These are phyloP conservation scores for Coracias cyanogaster DNA, from an alignment of 2,797 vertebrate species.

Conservation along the genomic window DNA sequence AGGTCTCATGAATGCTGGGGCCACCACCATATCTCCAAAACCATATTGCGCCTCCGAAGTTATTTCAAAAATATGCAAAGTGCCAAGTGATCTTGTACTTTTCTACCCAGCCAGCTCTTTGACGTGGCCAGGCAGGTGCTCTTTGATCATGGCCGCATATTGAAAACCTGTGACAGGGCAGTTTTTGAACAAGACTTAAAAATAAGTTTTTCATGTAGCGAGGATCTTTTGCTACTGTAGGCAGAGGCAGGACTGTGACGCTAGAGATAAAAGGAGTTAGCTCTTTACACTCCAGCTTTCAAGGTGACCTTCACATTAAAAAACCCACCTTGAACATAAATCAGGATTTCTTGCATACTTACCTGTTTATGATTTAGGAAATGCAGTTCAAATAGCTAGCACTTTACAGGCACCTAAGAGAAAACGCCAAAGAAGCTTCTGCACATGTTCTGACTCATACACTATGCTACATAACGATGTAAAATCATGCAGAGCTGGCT, in stretches of 20 bases:
- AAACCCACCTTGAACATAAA: not conserved
- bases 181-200: not conserved
- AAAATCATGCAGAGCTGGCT: not conserved
- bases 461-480: not conserved
- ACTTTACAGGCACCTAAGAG: not conserved
- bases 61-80: not conserved
- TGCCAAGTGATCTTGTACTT: not conserved
- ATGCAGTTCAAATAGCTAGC: not conserved
- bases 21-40: not conserved
- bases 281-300: conserved; percentile 1
- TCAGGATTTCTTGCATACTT: not conserved
- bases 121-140: not conserved
- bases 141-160: not conserved
- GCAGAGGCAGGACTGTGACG: not conserved
- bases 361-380: conserved; percentile 23
- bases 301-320: conserved; percentile 31
- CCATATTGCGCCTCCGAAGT: not conserved
- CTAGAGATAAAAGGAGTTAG: not conserved
- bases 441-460: not conserved
- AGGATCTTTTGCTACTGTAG: not conserved
- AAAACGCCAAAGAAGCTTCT: not conserved
- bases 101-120: not conserved
- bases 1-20: not conserved
- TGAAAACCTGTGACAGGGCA: not conserved
- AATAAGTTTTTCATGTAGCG: not conserved